Conservation (phyloP, 2,888 invertebrate genomes). For the Oscheius sp. region DNA sequence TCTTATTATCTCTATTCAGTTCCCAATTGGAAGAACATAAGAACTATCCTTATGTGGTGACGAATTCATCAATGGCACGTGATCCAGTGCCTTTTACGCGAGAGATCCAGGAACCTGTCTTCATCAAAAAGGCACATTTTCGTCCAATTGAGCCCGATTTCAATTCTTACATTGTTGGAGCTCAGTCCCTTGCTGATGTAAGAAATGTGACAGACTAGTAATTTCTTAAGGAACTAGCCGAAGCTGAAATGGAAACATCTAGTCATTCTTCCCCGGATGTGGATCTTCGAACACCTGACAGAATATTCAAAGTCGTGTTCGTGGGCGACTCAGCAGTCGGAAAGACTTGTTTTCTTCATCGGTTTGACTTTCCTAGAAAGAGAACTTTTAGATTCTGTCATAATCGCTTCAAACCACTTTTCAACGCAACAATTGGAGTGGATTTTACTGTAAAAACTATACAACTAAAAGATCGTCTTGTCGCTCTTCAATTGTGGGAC, state of each 20-base stretch:
- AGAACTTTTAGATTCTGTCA: conserved; percentile 72
- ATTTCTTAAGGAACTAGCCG: conserved; percentile 20
- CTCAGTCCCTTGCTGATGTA: conserved; percentile 34
- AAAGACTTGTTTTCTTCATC: conserved; percentile 75
- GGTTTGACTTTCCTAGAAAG: conserved; percentile 51
- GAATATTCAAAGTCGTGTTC: conserved; percentile 75
- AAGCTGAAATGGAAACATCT: conserved; percentile 21
- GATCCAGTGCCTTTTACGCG: background rate
- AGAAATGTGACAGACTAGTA: background rate
- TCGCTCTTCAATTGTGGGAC: conserved; percentile 75
- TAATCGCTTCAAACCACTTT: conserved; percentile 73
- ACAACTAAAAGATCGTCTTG: conserved; percentile 59
- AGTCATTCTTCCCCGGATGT: conserved; percentile 5
- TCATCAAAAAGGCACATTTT: conserved; percentile 39
- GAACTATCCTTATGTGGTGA: conserved; percentile 14
- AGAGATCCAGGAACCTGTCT: conserved; percentile 4
- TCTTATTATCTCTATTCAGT: background rate
- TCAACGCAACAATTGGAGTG: conserved; percentile 75
- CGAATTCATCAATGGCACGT: background rate
- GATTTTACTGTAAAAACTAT: conserved; percentile 74
- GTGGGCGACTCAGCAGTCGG: conserved; percentile 76
- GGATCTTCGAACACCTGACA: conserved; percentile 69
- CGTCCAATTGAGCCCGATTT: conserved; percentile 48
- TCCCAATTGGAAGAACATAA: conserved; percentile 2
- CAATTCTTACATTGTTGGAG: background rate